Evolutionary conservation across 2,888 invertebrate genomes (phyloP), one percentile per base, ranked within the genome.

Genomic region (Pelosia muscerda): DNA sequence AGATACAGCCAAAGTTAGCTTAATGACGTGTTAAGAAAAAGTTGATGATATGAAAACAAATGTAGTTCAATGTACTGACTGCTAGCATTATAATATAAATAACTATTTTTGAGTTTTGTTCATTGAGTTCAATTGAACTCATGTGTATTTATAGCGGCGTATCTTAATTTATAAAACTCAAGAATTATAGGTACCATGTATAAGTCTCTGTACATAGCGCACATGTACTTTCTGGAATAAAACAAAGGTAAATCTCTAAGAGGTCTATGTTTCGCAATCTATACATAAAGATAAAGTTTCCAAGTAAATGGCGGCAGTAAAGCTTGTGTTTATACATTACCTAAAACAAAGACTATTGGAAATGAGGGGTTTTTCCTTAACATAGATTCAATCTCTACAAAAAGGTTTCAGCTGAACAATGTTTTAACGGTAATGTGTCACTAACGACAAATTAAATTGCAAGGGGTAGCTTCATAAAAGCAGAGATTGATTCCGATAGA

Each of bases 21-120:
- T 87, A 92, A 92, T 90, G 92, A 85, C 70, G 83, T 86, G 90
- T 90, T 70, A 73, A 72, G 66, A 67, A 74, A 79, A 77, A 75
- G 72, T 79, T 73, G 68, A 72, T 54, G 68, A 72, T 76, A 76
- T 74, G 69, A 71, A 79, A 77, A 71, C 55, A 69, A 79, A 78
- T 65, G 34, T 57, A 53, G 26, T 34, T 67, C 9, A 49, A 8
- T 23, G 22, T 23, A 49, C 38, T 31, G 26, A 26, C 26, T n/a
- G 25, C n/a, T 31, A 19, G n/a, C n/a, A n/a, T n/a, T 26, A 19
- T 23, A 34, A 2, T 31, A 22, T 2, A 26, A n/a, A 38, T 42
- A 25, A 10, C 15, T 2, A 59, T 19, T 25, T 15, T 26, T 60
- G 42, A 10, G 0, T 34, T 58, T 22, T 13, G 23, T 23, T 34